Percentiles rank a stretch among this genome's conserved stretches.
Evolutionary conservation across 2,797 vertebrate genomes (phyloP).

Genomic region (Sylvilagus floridanus): DNA sequence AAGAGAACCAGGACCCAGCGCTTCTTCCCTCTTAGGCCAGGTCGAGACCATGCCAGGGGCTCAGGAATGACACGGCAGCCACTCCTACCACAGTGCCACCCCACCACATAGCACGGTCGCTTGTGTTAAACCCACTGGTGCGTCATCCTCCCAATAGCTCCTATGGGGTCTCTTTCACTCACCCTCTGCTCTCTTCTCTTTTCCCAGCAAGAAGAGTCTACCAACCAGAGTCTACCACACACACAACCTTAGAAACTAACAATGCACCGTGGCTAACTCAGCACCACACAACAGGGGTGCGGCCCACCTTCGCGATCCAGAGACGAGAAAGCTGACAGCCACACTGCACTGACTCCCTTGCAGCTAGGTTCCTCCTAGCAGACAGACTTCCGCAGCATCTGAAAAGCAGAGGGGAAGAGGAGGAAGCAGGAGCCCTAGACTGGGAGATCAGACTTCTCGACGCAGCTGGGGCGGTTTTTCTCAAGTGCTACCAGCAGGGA

Average conservation of each 20-base stretch:
- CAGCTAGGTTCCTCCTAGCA: constrained; percentile 41
- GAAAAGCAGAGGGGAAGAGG: neutral
- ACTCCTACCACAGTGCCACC: neutral
- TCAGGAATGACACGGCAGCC: neutral
- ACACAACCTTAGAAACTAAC: neutral
- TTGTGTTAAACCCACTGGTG: neutral
- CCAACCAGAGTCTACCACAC: neutral
- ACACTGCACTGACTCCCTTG: constrained; percentile 20
- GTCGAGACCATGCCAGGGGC: neutral
- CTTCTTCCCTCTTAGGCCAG: neutral
- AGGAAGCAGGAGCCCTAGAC: neutral
- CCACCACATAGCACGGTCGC: neutral
- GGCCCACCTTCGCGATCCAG: neutral
- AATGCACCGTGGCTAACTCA: neutral
- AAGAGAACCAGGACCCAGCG: neutral
- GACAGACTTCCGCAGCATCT: neutral
- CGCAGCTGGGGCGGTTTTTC: neutral
- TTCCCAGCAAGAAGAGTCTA: neutral
- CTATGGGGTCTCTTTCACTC: neutral
- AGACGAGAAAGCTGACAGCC: neutral
- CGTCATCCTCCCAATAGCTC: neutral
- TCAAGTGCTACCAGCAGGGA: neutral
- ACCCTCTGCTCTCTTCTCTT: neutral
- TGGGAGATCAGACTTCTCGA: neutral
- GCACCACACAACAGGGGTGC: neutral